Evolutionary conservation across 2,113 vertebrate species (phyloP), one percentile per base, ranked within the genome.

Genomic region (Ctenodactylus gundi): DNA sequence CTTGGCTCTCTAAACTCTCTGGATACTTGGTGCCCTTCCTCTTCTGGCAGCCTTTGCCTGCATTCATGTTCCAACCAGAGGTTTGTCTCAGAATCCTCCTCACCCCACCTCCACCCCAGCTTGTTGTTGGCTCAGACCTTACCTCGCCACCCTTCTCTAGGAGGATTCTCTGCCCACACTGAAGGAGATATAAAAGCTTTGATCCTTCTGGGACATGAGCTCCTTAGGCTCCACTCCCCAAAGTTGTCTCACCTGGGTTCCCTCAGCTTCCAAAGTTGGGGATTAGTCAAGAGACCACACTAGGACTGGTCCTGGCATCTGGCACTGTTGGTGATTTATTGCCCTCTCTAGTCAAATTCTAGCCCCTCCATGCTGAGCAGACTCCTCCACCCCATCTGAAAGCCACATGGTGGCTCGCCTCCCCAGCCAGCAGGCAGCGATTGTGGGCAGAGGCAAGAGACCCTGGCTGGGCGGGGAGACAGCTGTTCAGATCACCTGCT

Each of bases 241-340:
- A 34, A 31, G 20, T 62, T 18, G 36, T 15, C 68, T 23, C 34
- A 4, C 21, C 93, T 6, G 7, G 60, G 10, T 29, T 39, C 29
- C n/a, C 31, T 53, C 72, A 36, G 64, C 75, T 31, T 36, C 39
- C 36, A 77, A 65, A 36, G 20, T 13, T 23, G 11, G 46, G 41
- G 58, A 67, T 25, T 31, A 41, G 7, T 44, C 17, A 4, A 72
- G 36, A 65, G 25, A n/a, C 44, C 34, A 4, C 44, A 81, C 18
- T 15, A 14, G 31, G 14, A 41, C 21, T 20, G 18, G 13, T 4
- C 5, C 23, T 36, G 3, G 3, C 5, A 1, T 10, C 64, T 29
- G 31, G 6, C 39, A 55, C 27, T 73, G 36, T 51, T 15, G 2
- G 6, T 21, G 55, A 18, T 27, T 65, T 34, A 36, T 31, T 31